phyloP scores from a whole-genome alignment of 1,140 invertebrate species.

The Cydia fagiglandana region DNA sequence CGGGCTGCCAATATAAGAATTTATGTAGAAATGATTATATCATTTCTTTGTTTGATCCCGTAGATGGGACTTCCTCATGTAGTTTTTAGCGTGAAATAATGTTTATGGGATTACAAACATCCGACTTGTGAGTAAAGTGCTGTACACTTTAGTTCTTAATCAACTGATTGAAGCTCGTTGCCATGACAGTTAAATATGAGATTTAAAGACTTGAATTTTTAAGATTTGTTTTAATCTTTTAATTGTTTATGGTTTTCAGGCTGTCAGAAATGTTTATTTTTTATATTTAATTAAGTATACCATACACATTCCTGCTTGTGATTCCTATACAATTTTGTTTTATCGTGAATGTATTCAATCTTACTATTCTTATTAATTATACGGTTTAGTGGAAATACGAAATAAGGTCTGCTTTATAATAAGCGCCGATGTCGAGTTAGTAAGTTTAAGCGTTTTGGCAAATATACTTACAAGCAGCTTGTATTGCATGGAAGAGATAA shows the following conservation, averaged over 20 bases:
- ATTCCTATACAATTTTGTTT: constrained; percentile 14
- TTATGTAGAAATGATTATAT: neutral
- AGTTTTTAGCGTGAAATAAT: too few species aligned
- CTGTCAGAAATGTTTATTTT: constrained; percentile 21
- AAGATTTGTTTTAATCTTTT: neutral
- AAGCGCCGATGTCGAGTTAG: neutral
- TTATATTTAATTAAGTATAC: constrained; percentile 11
- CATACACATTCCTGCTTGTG: constrained; percentile 30
- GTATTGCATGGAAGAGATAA: neutral
- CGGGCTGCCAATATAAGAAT: constrained; percentile 19
- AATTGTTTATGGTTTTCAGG: neutral
- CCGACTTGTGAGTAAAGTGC: neutral
- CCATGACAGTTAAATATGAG: constrained; percentile 31
- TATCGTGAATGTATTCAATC: neutral
- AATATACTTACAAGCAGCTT: neutral
- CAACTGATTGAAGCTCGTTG: constrained; percentile 25
- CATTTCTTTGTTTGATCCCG: neutral
- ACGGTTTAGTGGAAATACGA: neutral
- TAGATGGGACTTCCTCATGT: too few species aligned
- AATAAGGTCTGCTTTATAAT: neutral
- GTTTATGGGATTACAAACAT: too few species aligned
- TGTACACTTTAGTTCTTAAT: neutral
- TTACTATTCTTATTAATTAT: too few species aligned
- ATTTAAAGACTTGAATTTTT: constrained; percentile 7
- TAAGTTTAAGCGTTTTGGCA: neutral